These are phyloP conservation scores for Dinothrombium tinctorium DNA, from an alignment of 1,140 invertebrate genomes.

Conservation along the genomic window DNA sequence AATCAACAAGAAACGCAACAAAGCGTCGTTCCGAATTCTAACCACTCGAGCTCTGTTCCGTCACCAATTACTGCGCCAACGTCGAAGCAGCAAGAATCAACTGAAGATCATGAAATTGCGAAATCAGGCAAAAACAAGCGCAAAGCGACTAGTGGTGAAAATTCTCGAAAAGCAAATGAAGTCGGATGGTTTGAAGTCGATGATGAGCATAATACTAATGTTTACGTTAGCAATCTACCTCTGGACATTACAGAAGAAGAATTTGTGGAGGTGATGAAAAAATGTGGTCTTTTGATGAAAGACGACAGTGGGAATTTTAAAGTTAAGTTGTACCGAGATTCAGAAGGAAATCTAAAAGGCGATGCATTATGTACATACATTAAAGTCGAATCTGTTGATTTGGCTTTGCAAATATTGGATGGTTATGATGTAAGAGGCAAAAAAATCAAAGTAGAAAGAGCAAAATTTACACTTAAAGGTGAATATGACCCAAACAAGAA, in stretches of 20 bases:
- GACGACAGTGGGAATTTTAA: conserved; percentile 67
- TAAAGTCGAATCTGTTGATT: conserved; percentile 78
- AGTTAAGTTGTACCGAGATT: conserved; percentile 75
- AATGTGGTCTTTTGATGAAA: conserved; percentile 82
- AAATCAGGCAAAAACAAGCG: no score
- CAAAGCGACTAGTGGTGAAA: background rate
- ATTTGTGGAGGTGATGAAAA: conserved; percentile 71
- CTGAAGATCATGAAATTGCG: background rate
- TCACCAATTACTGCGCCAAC: background rate
- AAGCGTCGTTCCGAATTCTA: conserved; percentile 10
- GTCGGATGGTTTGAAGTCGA: conserved; percentile 88
- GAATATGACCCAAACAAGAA: conserved; percentile 78
- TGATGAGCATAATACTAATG: conserved; percentile 78
- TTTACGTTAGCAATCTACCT: conserved; percentile 86
- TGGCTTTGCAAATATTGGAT: conserved; percentile 79
- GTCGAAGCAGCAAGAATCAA: background rate
- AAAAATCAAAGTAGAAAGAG: conserved; percentile 58
- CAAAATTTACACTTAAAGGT: conserved; percentile 85
- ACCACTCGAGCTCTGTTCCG: background rate
- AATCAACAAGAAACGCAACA: conserved; percentile 18
- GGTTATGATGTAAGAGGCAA: conserved; percentile 44
- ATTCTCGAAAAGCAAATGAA: conserved; percentile 11
- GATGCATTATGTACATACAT: conserved; percentile 94
- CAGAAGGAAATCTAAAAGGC: conserved; percentile 61
- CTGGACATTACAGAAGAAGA: conserved; percentile 58